Evolutionary conservation across 2,888 invertebrate genomes (phyloP), one percentile per base, ranked within the genome.

Genomic region (Clepsis dumicolana): DNA sequence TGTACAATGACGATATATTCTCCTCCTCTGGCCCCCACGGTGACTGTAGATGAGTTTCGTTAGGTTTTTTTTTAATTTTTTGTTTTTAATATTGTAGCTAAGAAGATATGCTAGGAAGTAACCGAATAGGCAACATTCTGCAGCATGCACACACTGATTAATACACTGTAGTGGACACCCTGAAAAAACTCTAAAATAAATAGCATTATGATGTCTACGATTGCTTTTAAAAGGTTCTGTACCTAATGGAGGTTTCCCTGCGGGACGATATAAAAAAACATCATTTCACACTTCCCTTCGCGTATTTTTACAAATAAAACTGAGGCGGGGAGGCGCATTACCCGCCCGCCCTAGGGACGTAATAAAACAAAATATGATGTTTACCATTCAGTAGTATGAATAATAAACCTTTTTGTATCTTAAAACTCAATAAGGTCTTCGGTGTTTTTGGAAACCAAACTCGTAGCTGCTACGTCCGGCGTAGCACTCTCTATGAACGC

Each of bases 221-320:
- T 27, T 21, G 24, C 16, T 2, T 54, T 44, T 35, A 41, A 56
- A 56, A 62, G 35, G 50, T 18, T 67, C 48, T 63, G 57, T 41
- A 56, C 48, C 50, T 67, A 67, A 63, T 67, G 73, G 76, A 75
- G 70, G 77, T 79, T 81, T 80, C 84, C 83, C 83, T 66, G 72
- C 73, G 80, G 83, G 77, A 79, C 80, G 79, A 83, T 84, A 84
- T 83, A 80, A 81, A 72, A 75, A 75, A 80, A 83, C 81, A 82
- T 80, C 77, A 82, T 83, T 83, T 80, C 80, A 81, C 84, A 84
- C 83, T 83, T 81, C 81, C 82, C 82, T 75, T 77, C 75, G 79
- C 80, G 77, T 74, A 73, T 75, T 74, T 74, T 75, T 75, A 75
- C 71, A 75, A 75, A 80, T 79, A 78, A 78, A 75, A 73, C 76